Base-by-base conservation (phyloP, 2,888 invertebrate genomes). In the Tachina lurida region DNA sequence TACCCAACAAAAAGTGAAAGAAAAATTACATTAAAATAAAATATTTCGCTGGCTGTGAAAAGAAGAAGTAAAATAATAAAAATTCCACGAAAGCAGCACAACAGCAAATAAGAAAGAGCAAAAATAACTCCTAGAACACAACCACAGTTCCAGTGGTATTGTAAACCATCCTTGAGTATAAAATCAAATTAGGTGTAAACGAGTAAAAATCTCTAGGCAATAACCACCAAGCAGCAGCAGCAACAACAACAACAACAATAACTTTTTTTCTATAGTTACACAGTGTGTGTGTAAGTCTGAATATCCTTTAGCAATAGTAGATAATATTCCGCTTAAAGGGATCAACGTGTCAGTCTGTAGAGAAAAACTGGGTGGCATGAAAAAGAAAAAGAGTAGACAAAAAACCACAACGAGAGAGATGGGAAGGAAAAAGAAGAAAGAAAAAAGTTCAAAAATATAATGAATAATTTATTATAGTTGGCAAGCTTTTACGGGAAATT, bases 171-270 rank as follows among this genome's bases (percentile, higher is more conserved):
- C 71, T 56, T 62, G 83, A 76, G 86, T 89, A 91, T 74, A 91
- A 91, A 91, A 91, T 91, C 91, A 91, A 91, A 91, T 91, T 91
- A 91, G 91, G 91, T 91, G 90, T 90, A 91, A 91, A 91, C 89
- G 90, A 91, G 90, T 88, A 86, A 80, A 85, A 87, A 85, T 78
- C 84, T 82, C 81, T 80, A 82, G 79, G 81, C 84, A 82, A 76
- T 84, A 84, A 71, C 84, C 79, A 73, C 43, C 78, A 81, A 78
- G 68, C 75, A 81, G 54, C 83, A 80, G 78, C 41, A 80, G 31
- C 54, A 47, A 58, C 52, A 56, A 17, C 78, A 58, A 39, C 13
- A 22, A 22, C 41, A 62, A 12, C 62, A 31, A 31, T 31, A 31
- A 31, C 5, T 31, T 31, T 31, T n/a, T 31, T 79, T 56, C 70